These are phyloP conservation scores for Melitaea athalia DNA, from an alignment of 2,888 invertebrate species.

Conservation along the genomic window DNA sequence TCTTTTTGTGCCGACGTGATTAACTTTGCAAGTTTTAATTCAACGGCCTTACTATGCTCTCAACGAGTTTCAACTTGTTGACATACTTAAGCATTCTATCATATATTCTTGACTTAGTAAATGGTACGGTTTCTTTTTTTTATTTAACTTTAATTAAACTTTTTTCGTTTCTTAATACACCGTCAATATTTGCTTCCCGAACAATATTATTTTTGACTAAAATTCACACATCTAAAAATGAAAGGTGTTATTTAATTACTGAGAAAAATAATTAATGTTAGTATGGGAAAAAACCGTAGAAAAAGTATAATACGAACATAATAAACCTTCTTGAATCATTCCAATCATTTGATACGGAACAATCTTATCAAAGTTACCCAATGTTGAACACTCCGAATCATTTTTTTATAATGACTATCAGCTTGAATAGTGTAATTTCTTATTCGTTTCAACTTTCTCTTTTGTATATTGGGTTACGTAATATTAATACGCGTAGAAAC, in stretches of 20 bases:
- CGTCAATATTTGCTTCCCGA: no score
- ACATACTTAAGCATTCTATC: slow-evolving; percentile 18
- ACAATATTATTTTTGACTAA: no score
- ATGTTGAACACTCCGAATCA: slow-evolving; percentile 25
- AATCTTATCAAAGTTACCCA: slow-evolving; percentile 27
- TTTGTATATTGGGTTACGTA: slow-evolving; percentile 50
- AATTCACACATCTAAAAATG: no score
- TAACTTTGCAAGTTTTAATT: not conserved
- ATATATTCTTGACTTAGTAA: slow-evolving; percentile 3
- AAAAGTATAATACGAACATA: no score
- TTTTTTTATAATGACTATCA: slow-evolving; percentile 29
- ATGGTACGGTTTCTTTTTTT: not conserved
- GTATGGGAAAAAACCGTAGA: no score
- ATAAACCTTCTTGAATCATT: slow-evolving; percentile 7
- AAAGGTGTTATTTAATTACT: no score
- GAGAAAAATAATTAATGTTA: no score
- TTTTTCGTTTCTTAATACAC: not conserved
- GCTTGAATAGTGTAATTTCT: slow-evolving; percentile 52
- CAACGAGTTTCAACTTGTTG: slow-evolving; percentile 7
- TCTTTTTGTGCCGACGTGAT: not conserved
- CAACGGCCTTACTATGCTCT: not conserved
- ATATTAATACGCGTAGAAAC: slow-evolving; percentile 46
- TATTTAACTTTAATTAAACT: not conserved
- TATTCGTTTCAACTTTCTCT: slow-evolving; percentile 60
- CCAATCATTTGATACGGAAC: not conserved